Evolutionary conservation across 1,140 invertebrate species (phyloP).

Genomic region (Drosophila neocordata): DNA sequence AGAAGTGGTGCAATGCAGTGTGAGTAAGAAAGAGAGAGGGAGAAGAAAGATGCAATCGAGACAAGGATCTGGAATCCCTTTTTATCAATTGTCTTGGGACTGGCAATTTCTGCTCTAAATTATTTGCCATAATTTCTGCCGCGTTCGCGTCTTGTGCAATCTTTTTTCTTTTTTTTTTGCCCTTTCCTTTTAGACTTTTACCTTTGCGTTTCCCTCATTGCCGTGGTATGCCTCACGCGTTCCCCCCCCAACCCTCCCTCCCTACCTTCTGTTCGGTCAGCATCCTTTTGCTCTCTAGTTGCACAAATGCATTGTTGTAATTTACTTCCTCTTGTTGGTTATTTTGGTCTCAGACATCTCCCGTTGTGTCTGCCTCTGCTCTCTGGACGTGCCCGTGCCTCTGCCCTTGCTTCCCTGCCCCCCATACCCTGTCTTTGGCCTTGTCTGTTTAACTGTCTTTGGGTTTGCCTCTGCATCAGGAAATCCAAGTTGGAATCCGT

Average conservation of each 20-base stretch:
- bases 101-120: constrained; percentile 77
- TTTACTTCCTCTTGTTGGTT: constrained; percentile 69
- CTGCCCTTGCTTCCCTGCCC: constrained; percentile 15
- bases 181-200: constrained; percentile 12
- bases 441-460: constrained; percentile 19
- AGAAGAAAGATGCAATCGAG: neutral
- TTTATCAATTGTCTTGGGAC: constrained; percentile 48
- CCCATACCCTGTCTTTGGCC: constrained; percentile 18
- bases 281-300: constrained; percentile 55
- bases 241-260: constrained; percentile 17
- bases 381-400: constrained; percentile 26
- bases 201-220: neutral
- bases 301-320: constrained; percentile 55
- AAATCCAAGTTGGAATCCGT: neutral
- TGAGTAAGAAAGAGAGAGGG: neutral
- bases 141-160: constrained; percentile 39
- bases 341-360: constrained; percentile 39
- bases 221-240: constrained; percentile 18
- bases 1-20: neutral
- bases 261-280: constrained; percentile 38
- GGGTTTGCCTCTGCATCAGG: constrained; percentile 17
- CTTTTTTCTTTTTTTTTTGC: constrained; percentile 1
- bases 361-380: constrained; percentile 30
- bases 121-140: constrained; percentile 79
- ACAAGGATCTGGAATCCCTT: constrained; percentile 55